phyloP scores from a whole-genome alignment of 2,113 vertebrate species.

The Nesogale talazaci region DNA sequence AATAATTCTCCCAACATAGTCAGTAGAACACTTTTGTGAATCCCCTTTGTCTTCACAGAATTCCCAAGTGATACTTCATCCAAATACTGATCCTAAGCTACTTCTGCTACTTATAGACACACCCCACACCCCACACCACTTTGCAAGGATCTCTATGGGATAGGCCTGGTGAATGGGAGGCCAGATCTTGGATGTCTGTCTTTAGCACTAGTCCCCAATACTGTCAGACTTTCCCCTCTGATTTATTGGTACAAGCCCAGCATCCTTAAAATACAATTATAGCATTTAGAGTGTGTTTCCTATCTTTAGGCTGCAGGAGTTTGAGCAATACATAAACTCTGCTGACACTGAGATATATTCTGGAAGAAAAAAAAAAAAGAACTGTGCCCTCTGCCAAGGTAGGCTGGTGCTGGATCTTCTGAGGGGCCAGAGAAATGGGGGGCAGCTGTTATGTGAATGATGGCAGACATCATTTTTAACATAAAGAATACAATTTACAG shows the following conservation, averaged over 20 bases:
- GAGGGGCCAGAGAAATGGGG: slow-evolving; percentile 44
- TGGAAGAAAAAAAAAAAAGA: slow-evolving; percentile 72
- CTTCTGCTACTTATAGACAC: background rate
- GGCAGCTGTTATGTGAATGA: slow-evolving; percentile 64
- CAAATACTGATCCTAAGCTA: background rate
- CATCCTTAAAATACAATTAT: slow-evolving; percentile 61
- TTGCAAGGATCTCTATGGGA: background rate
- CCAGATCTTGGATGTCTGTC: slow-evolving; percentile 15
- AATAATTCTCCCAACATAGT: background rate
- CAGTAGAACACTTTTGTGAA: slow-evolving; percentile 35
- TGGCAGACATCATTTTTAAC: slow-evolving; percentile 78
- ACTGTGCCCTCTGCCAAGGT: slow-evolving; percentile 68
- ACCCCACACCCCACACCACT: background rate
- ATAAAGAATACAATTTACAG: slow-evolving; percentile 76
- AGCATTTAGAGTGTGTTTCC: slow-evolving; percentile 74
- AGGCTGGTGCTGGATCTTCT: slow-evolving; percentile 72
- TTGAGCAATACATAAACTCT: slow-evolving; percentile 81
- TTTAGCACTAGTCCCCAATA: background rate
- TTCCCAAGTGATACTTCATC: background rate
- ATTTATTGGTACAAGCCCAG: slow-evolving; percentile 28
- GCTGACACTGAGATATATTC: slow-evolving; percentile 75
- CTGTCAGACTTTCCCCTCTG: background rate
- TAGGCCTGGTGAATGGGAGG: background rate
- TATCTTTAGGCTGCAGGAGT: slow-evolving; percentile 66
- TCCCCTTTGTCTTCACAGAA: slow-evolving; percentile 10